phyloP scores from a whole-genome alignment of 2,797 vertebrate species.

The Malurus splendens region DNA sequence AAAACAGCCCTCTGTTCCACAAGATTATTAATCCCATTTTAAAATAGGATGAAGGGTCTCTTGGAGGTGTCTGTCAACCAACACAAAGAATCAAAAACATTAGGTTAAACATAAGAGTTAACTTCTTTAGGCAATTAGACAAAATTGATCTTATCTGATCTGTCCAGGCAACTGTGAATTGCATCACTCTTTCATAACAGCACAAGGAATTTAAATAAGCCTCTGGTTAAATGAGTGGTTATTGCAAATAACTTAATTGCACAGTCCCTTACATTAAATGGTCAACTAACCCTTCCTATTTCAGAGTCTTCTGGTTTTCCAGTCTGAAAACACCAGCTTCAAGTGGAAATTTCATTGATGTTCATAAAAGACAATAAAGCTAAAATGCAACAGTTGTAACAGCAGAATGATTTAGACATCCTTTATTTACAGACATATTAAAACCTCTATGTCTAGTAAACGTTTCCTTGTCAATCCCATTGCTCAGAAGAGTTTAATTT shows the following conservation, averaged over 20 bases:
- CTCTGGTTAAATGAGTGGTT: slow-evolving; percentile 4
- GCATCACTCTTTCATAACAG: not conserved
- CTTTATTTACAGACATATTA: not conserved
- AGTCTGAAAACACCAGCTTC: not conserved
- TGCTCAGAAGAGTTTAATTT: slow-evolving; percentile 13
- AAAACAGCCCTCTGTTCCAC: not conserved
- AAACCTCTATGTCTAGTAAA: not conserved
- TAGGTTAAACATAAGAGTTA: slow-evolving; percentile 8
- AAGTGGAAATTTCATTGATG: not conserved
- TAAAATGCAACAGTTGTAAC: not conserved
- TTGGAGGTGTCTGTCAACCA: not conserved
- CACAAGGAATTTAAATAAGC: not conserved
- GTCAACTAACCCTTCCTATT: not conserved
- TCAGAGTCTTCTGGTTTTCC: slow-evolving; percentile 11
- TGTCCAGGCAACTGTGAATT: slow-evolving; percentile 2
- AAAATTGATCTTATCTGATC: not conserved
- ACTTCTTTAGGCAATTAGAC: not conserved
- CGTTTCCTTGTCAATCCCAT: not conserved
- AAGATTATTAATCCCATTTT: not conserved
- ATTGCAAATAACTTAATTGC: not conserved
- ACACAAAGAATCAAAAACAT: not conserved
- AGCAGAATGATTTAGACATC: not conserved
- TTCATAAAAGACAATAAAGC: not conserved
- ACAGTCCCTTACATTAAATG: not conserved
- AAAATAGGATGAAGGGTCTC: not conserved